phyloP scores from a whole-genome alignment of 1,140 invertebrate genomes.

The Ephestia elutella region DNA sequence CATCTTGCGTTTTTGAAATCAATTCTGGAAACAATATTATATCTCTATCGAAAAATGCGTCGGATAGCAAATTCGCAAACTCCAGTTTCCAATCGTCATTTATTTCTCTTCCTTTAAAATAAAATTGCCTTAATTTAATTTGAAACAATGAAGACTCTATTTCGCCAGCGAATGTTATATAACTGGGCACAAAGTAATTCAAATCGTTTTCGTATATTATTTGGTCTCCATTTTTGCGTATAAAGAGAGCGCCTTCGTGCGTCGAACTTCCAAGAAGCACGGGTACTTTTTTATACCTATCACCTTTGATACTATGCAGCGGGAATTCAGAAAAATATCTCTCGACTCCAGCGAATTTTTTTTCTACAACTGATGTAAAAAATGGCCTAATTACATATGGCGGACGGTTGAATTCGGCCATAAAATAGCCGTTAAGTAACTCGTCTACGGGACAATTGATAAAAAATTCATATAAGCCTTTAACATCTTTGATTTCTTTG shows the following conservation, averaged over 20 bases:
- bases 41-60: slow-evolving; percentile 65
- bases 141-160: slow-evolving; percentile 9
- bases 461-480: slow-evolving; percentile 61
- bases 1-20: slow-evolving; percentile 36
- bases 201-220: slow-evolving; percentile 50
- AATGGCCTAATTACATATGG: slow-evolving; percentile 35
- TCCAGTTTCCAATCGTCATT: slow-evolving; percentile 29
- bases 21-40: slow-evolving; percentile 55
- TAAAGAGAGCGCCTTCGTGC: slow-evolving; percentile 74
- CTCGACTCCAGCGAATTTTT: slow-evolving; percentile 48
- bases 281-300: slow-evolving; percentile 75
- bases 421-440: slow-evolving; percentile 49
- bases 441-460: slow-evolving; percentile 54
- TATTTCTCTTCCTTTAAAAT: slow-evolving; percentile 60
- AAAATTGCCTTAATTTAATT: slow-evolving; percentile 58
- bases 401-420: slow-evolving; percentile 41
- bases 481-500: slow-evolving; percentile 46
- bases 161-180: slow-evolving; percentile 24
- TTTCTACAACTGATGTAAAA: slow-evolving; percentile 63
- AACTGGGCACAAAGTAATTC: slow-evolving; percentile 54
- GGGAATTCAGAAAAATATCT: slow-evolving; percentile 59
- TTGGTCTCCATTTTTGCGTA: slow-evolving; percentile 41
- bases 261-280: slow-evolving; percentile 74
- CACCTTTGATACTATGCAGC: slow-evolving; percentile 42
- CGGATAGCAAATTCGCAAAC: slow-evolving; percentile 59